Conservation (phyloP, 2,888 invertebrate genomes). For the Lithophane socia region DNA sequence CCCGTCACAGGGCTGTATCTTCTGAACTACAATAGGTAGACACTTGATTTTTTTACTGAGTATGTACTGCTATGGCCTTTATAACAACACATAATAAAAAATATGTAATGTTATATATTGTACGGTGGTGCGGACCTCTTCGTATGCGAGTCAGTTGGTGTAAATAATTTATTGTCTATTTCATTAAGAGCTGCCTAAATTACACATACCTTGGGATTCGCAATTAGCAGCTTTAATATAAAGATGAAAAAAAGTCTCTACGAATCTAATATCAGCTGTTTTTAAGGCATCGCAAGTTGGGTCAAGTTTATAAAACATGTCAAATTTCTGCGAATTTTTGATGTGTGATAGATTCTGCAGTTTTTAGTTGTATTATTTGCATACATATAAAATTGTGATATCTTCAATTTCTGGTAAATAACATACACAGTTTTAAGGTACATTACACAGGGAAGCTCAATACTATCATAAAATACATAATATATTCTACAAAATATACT, state of each 20-base stretch:
- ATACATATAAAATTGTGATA: conserved; percentile 13
- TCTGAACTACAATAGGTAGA: no score
- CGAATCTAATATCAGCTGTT: not conserved
- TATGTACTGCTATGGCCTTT: no score
- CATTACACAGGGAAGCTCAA: conserved; percentile 54
- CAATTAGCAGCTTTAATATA: not conserved
- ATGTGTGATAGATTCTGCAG: not conserved
- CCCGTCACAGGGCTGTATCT: no score
- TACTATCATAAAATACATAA: conserved; percentile 45
- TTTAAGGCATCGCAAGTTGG: not conserved
- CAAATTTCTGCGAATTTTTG: no score
- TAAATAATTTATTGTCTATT: conserved; percentile 34
- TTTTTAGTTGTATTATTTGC: conserved; percentile 1
- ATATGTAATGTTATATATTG: no score
- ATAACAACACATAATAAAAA: no score
- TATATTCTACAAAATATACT: conserved; percentile 52
- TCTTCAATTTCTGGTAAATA: not conserved
- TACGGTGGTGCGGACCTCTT: no score
- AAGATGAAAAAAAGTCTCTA: not conserved
- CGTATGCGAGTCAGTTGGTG: not conserved
- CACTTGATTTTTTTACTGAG: no score
- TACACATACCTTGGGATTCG: not conserved
- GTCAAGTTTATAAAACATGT: not conserved
- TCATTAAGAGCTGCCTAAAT: conserved; percentile 48
- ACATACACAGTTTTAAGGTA: conserved; percentile 30